Evolutionary conservation across 2,113 vertebrate species (phyloP).

Genomic region (Desmodus rotundus): DNA sequence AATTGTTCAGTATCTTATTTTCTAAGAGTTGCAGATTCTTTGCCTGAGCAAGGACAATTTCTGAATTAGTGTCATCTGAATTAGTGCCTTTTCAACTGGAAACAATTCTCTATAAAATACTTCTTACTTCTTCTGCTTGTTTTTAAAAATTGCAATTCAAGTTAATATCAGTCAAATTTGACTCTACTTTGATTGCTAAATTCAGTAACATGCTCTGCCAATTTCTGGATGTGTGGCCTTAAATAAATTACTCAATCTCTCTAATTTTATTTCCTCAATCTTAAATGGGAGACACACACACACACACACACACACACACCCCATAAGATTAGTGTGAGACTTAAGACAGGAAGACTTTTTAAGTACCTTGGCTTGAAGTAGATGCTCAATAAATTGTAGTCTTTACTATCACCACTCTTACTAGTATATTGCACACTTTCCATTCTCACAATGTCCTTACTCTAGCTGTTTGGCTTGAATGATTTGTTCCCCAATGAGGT

Average conservation of each 20-base stretch:
- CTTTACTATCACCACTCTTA: background rate
- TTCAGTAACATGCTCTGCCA: background rate
- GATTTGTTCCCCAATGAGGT: background rate
- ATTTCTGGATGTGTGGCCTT: background rate
- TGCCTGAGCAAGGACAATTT: conserved; percentile 20
- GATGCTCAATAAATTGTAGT: background rate
- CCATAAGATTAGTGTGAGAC: background rate
- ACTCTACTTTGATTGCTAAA: background rate
- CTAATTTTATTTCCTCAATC: background rate
- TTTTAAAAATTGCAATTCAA: background rate
- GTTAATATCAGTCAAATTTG: background rate
- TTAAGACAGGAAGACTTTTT: background rate
- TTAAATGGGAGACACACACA: background rate
- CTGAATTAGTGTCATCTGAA: conserved; percentile 28
- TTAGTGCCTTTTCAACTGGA: conserved; percentile 22
- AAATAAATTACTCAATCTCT: background rate
- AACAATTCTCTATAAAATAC: conserved; percentile 34
- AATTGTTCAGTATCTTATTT: background rate
- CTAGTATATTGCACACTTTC: background rate
- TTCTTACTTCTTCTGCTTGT: background rate
- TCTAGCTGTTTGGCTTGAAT: background rate
- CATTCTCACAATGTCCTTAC: background rate
- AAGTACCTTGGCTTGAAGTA: background rate
- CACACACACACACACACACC: accelerated
- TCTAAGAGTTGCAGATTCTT: background rate